A percentile compares a stretch with the other conserved stretches of the same genome.
Conservation (phyloP, 1,140 invertebrate species). For the Lucilia cuprina region DNA sequence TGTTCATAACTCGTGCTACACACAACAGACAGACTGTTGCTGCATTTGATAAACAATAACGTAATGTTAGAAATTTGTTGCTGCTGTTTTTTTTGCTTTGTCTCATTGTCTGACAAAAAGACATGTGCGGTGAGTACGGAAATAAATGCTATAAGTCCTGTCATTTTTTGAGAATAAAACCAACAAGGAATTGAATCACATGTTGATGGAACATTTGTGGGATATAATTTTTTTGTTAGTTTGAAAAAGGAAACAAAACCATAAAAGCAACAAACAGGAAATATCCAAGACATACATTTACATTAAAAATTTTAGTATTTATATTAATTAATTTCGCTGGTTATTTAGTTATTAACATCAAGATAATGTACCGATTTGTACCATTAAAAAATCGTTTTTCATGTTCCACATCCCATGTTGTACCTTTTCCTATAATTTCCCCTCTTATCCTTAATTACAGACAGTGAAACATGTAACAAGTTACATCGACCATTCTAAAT, state of each 20-base stretch:
- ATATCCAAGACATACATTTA: neutral
- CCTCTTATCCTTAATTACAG: neutral
- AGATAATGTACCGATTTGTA: too few relatives aligned
- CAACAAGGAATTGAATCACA: conserved; percentile 11
- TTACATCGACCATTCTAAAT: neutral
- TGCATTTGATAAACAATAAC: neutral
- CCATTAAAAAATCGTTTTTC: neutral
- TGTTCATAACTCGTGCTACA: conserved; percentile 26
- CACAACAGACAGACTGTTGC: conserved; percentile 27
- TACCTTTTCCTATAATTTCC: neutral
- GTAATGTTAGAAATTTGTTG: neutral
- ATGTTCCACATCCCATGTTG: neutral
- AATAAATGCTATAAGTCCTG: neutral
- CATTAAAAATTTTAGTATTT: too few relatives aligned
- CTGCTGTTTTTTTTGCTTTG: neutral
- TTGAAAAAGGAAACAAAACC: conserved; percentile 2
- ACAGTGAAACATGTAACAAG: neutral
- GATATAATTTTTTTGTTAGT: too few relatives aligned
- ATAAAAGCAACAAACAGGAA: conserved; percentile 37
- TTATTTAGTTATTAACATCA: neutral
- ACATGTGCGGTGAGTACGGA: conserved; percentile 35
- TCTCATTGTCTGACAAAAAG: conserved; percentile 29
- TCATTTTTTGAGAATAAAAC: neutral
- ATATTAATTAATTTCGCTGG: neutral
- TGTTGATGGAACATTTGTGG: too few relatives aligned